phyloP scores from a whole-genome alignment of 1,140 invertebrate species.

The Cotesia typhae region DNA sequence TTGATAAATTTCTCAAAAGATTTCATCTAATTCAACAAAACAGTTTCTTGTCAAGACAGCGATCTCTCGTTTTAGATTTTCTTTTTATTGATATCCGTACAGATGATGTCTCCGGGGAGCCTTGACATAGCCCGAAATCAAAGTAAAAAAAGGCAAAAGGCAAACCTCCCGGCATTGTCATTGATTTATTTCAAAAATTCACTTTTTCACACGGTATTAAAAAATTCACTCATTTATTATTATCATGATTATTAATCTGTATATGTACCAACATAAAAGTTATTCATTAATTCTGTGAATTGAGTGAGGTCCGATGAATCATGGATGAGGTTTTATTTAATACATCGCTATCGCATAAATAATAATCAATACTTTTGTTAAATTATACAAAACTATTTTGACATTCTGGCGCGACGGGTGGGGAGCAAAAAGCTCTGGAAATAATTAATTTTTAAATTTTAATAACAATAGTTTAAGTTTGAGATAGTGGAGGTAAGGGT shows the following conservation, averaged over 20 bases:
- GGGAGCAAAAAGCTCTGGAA: too few species aligned
- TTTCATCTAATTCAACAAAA: too few species aligned
- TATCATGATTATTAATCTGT: not conserved
- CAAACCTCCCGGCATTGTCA: constrained; percentile 7
- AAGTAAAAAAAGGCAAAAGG: not conserved
- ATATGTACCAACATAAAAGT: not conserved
- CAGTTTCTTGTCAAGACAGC: too few species aligned
- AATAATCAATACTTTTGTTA: constrained; percentile 8
- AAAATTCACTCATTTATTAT: constrained; percentile 5
- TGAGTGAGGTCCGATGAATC: constrained; percentile 19
- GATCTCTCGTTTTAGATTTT: too few species aligned
- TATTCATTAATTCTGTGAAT: constrained; percentile 9
- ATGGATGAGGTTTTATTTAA: constrained; percentile 23
- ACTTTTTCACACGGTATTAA: constrained; percentile 11
- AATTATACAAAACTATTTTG: too few species aligned
- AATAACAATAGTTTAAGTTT: too few species aligned
- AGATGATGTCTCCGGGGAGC: constrained; percentile 20
- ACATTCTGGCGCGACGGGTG: too few species aligned
- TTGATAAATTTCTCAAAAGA: too few species aligned
- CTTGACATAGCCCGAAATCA: constrained; percentile 1
- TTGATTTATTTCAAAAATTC: not conserved
- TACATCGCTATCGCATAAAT: not conserved
- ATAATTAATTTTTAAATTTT: too few species aligned
- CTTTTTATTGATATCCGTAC: not conserved
- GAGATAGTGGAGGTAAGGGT: too few species aligned